These are phyloP conservation scores for Coturnix japonica DNA, from an alignment of 2,113 vertebrate genomes.

Conservation along the genomic window DNA sequence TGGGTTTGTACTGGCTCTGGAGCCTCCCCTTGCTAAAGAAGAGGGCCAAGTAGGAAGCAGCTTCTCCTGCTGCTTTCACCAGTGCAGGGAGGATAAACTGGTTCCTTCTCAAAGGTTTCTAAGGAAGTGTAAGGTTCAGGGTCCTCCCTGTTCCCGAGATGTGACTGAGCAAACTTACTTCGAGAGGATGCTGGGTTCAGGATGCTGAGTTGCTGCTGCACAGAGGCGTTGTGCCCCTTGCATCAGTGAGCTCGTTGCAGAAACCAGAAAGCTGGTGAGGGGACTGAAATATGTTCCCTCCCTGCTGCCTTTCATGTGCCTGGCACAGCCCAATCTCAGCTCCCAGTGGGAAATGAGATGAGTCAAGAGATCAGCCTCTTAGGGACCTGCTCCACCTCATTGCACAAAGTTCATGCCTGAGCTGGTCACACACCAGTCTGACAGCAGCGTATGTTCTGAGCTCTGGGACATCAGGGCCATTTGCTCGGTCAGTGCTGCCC, in stretches of 20 bases:
- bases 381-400: neutral
- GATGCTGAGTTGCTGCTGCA: neutral
- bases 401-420: neutral
- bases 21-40: neutral
- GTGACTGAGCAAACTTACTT: too few relatives aligned
- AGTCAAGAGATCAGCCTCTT: too few relatives aligned
- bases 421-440: neutral
- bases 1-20: rapidly evolving
- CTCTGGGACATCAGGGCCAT: neutral
- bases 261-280: neutral
- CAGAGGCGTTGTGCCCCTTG: neutral
- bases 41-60: neutral
- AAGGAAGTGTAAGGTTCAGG: neutral
- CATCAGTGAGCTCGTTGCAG: neutral
- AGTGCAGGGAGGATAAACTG: neutral
- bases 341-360: neutral
- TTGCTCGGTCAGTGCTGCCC: slow-evolving; percentile 29
- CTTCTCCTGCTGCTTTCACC: neutral
- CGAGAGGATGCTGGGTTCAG: neutral
- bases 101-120: neutral
- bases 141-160: neutral
- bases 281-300: neutral
- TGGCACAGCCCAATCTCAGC: neutral
- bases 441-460: neutral
- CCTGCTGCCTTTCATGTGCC: neutral